Evolutionary conservation across 2,888 invertebrate species (phyloP).

Genomic region (Nudaria mundana): DNA sequence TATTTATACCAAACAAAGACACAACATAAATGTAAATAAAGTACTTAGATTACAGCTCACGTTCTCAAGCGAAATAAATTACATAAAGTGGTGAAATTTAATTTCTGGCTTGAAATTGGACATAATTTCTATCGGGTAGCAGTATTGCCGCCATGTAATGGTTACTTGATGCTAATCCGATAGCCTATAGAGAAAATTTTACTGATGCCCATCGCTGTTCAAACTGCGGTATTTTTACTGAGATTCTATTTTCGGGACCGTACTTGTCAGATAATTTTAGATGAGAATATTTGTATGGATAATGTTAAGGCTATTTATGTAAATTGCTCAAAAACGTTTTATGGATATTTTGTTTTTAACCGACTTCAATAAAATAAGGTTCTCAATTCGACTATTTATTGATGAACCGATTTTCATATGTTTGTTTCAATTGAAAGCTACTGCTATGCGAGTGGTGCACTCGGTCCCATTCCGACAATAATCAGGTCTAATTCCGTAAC

Average conservation of each 20-base stretch:
- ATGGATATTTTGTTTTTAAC: background rate
- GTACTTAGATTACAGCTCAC: slow-evolving; percentile 12
- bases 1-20: no score
- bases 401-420: no score
- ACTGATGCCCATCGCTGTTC: slow-evolving; percentile 55
- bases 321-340: background rate
- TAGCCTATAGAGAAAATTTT: slow-evolving; percentile 64
- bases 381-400: no score
- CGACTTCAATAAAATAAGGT: background rate
- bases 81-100: slow-evolving; percentile 18
- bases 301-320: background rate
- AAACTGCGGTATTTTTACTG: slow-evolving; percentile 46
- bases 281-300: slow-evolving; percentile 4
- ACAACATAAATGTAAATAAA: background rate
- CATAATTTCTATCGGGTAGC: slow-evolving; percentile 51
- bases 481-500: no score
- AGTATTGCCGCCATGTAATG: slow-evolving; percentile 53
- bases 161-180: slow-evolving; percentile 70
- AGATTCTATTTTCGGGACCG: slow-evolving; percentile 17
- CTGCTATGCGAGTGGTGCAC: no score
- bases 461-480: no score
- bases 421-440: no score
- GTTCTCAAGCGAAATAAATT: slow-evolving; percentile 21
- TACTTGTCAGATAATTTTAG: slow-evolving; percentile 9
- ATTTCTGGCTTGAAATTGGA: slow-evolving; percentile 32